Evolutionary conservation across 1,140 invertebrate genomes (phyloP), one percentile per base, ranked within the genome.

Genomic region (Lethrus apterus): DNA sequence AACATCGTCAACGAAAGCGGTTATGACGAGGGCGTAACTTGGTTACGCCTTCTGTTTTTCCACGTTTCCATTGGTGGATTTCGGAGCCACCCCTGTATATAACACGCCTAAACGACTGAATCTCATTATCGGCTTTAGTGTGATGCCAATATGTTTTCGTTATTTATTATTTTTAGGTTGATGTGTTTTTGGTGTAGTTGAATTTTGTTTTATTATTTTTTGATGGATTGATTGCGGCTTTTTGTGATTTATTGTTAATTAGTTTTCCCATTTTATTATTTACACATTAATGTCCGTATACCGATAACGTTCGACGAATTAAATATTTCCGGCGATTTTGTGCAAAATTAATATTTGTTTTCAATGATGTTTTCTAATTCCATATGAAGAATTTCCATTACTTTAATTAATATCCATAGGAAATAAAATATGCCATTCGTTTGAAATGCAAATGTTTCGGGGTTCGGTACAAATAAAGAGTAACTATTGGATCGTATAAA

Each of bases 161-260:
- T 63, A 63, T 65, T 63, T 63, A 63, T 63, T 54, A 48, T 58
- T 51, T 50, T 46, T 44, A 44, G 48, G 55, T 60, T 59, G 57
- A 59, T 61, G 53, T 45, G 53, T 57, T 60, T 63, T 58, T 48
- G 55, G 46, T 52, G 46, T 59, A 58, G 59, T 59, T 61, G 57
- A 58, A 58, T 60, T 50, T 61, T 58, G 46, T 57, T 59, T 62
- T 61, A 57, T 64, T 62, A 61, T 60, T 62, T 64, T 64, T 59
- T 59, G 57, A 60, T 59, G 60, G 54, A 64, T 63, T 61, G 57
- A 55, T 51, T 46, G 48, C 45, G 50, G 21, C 18, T 47, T 38
- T 40, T 35, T 38, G 35, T 38, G 35, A 38, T 38, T 38, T 38
- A 38, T 38, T 38, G 35, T 38, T 38, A 38, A 38, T 38, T 38